A percentile compares a stretch with the other conserved stretches of the same genome.
These are phyloP conservation scores for Muntiacus muntjak DNA, from an alignment of 2,113 vertebrate species.

Conservation along the genomic window DNA sequence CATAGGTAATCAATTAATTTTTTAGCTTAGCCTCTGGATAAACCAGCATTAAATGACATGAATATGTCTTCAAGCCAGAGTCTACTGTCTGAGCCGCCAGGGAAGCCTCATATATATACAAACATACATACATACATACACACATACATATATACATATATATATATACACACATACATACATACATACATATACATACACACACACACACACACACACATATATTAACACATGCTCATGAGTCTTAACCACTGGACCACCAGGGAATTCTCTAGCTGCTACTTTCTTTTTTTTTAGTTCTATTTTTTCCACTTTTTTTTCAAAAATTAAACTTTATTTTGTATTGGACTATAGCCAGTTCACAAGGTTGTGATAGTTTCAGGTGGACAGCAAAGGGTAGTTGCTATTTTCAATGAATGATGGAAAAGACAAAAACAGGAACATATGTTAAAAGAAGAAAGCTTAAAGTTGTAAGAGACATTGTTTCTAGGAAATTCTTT, in stretches of 20 bases:
- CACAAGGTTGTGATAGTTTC: background rate
- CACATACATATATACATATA: no score
- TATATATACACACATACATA: background rate
- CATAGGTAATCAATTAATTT: background rate
- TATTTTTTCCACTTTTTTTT: background rate
- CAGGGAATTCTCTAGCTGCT: background rate
- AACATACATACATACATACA: no score
- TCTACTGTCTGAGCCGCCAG: background rate
- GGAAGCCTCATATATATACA: background rate
- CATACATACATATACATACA: no score
- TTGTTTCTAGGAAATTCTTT: constrained; percentile 42
- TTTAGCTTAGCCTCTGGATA: background rate
- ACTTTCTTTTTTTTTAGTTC: background rate
- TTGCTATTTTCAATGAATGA: background rate
- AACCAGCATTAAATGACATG: background rate
- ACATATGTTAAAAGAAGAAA: background rate
- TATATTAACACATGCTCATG: background rate
- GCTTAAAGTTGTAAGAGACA: background rate
- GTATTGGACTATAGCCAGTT: background rate
- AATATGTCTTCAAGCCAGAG: background rate
- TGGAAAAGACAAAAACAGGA: constrained; percentile 20
- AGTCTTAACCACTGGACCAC: background rate
- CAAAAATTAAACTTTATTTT: background rate
- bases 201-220: background rate
- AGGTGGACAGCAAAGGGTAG: background rate